Conservation (phyloP, 37 sponge, comb jelly and placozoan species). For the Ianthella basta region DNA sequence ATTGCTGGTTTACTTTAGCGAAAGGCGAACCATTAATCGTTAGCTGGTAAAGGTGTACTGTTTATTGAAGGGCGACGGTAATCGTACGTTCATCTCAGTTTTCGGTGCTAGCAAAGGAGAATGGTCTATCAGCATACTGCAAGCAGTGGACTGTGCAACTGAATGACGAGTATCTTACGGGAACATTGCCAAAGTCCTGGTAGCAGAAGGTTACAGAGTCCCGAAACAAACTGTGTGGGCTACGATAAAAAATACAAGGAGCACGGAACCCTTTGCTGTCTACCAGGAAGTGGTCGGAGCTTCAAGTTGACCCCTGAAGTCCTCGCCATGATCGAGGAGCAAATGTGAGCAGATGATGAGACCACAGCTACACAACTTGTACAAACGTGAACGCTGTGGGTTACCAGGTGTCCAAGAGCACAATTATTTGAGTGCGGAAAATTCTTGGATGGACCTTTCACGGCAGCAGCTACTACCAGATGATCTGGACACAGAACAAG, state of each 20-base stretch:
- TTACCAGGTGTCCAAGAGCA: background rate
- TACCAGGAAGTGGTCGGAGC: background rate
- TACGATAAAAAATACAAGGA: background rate
- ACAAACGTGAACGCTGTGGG: background rate
- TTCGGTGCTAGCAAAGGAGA: too few species aligned
- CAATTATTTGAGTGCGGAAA: background rate
- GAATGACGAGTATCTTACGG: too few species aligned
- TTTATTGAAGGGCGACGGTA: too few species aligned
- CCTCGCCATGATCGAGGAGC: background rate
- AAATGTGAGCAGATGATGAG: conserved; percentile 44
- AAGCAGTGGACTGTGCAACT: too few species aligned
- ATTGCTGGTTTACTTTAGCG: too few species aligned
- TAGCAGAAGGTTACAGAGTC: too few species aligned
- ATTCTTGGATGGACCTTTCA: conserved; percentile 41
- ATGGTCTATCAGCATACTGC: too few species aligned
- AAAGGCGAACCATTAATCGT: too few species aligned
- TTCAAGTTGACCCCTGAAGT: background rate
- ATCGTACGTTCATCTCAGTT: too few species aligned
- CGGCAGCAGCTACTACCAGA: conserved; percentile 35
- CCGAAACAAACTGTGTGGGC: background rate
- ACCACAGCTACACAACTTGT: conserved; percentile 23
- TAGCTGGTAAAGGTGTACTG: too few species aligned
- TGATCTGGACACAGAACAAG: conserved; percentile 35
- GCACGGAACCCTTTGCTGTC: background rate
- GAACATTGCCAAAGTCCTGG: too few species aligned